A percentile compares a stretch with the other conserved stretches of the same genome.
Evolutionary conservation across 2,797 vertebrate species (phyloP).

Genomic region (Sternarchorhynchus goeldii): DNA sequence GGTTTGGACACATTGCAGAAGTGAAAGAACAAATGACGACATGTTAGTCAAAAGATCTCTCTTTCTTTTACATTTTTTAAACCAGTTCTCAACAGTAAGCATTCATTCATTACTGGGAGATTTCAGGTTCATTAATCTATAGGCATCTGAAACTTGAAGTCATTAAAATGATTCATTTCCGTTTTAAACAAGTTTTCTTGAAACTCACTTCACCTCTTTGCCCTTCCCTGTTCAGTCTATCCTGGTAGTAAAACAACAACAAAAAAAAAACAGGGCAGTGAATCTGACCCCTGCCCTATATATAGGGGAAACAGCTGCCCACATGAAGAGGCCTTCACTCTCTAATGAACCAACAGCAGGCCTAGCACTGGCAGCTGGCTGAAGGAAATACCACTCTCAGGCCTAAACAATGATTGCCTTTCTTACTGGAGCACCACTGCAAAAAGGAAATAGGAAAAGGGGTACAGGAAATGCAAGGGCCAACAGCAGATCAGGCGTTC

Average conservation of each 20-base stretch:
- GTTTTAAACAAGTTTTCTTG: too few relatives aligned
- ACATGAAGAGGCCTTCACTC: constrained; percentile 46
- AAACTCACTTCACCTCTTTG: not conserved
- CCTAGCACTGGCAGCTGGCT: constrained; percentile 27
- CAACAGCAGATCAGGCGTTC: constrained; percentile 43
- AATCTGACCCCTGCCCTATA: constrained; percentile 52
- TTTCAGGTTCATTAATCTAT: too few relatives aligned
- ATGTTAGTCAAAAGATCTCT: too few relatives aligned
- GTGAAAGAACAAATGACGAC: not conserved
- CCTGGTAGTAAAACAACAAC: not conserved
- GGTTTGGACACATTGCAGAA: not conserved
- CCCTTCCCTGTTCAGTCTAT: constrained; percentile 10
- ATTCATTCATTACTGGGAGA: too few relatives aligned
- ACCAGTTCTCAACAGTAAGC: too few relatives aligned
- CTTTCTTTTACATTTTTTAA: too few relatives aligned
- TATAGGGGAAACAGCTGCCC: constrained; percentile 53
- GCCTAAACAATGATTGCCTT: constrained; percentile 53
- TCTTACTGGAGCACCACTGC: constrained; percentile 46
- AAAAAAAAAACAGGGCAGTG: constrained; percentile 38
- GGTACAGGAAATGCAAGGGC: constrained; percentile 51
- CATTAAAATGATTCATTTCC: too few relatives aligned
- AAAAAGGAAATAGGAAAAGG: constrained; percentile 40
- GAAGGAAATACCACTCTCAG: constrained; percentile 52
- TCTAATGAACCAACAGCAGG: constrained; percentile 42
- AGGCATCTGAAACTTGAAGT: too few relatives aligned